A percentile compares a stretch with the other conserved stretches of the same genome.
Conservation (phyloP, 1,140 invertebrate species). For the Cydia strobilella region DNA sequence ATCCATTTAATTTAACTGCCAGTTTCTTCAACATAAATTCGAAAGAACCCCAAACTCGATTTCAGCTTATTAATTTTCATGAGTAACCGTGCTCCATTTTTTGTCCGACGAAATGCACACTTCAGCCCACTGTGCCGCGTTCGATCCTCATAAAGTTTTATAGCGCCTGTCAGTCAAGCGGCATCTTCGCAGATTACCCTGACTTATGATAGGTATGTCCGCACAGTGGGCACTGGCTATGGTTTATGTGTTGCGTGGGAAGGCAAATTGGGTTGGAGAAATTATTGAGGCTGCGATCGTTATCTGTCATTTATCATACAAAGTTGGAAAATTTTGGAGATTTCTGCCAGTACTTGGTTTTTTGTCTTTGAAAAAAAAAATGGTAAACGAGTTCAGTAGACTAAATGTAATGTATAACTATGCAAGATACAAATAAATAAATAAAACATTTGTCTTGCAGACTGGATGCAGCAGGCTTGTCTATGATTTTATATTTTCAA, state of each 20-base stretch:
- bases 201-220: constrained; percentile 40
- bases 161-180: constrained; percentile 45
- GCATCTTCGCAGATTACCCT: constrained; percentile 34
- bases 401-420: background rate
- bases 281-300: constrained; percentile 46
- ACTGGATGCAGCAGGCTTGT: too few species aligned
- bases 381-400: background rate
- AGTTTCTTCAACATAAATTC: constrained; percentile 5
- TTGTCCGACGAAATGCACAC: constrained; percentile 42
- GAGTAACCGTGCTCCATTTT: constrained; percentile 68
- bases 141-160: constrained; percentile 69
- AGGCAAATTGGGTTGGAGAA: constrained; percentile 44
- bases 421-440: too few species aligned
- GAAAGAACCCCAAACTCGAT: constrained; percentile 9
- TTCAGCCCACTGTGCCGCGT: constrained; percentile 42
- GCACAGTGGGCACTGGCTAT: constrained; percentile 25
- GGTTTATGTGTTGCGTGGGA: constrained; percentile 12
- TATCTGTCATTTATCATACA: constrained; percentile 59
- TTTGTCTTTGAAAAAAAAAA: background rate
- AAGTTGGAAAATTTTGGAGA: constrained; percentile 64
- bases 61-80: constrained; percentile 70
- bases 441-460: too few species aligned
- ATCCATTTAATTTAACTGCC: background rate
- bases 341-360: background rate
- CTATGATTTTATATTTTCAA: too few species aligned